Conservation (phyloP, 2,797 vertebrate species). For the Choloepus didactylus region DNA sequence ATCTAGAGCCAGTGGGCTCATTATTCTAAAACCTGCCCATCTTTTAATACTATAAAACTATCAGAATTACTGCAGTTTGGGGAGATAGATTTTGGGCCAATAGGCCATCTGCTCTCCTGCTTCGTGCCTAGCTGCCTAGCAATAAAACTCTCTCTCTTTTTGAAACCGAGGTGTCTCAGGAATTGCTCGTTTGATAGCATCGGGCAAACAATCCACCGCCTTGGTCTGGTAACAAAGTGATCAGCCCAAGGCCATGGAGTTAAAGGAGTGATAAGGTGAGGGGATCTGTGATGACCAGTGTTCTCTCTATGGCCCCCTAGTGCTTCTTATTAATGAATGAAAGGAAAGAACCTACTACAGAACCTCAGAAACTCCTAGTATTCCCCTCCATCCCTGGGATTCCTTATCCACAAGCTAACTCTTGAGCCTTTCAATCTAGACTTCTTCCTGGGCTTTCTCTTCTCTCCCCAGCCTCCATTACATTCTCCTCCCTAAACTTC, state of each 20-base stretch:
- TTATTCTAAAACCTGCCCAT: no score
- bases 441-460: neutral
- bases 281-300: neutral
- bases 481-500: neutral
- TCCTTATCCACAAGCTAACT: neutral
- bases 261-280: neutral
- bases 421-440: neutral
- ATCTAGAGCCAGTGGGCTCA: no score
- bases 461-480: neutral
- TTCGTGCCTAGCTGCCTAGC: no score
- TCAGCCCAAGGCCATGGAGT: neutral
- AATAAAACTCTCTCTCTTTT: no score
- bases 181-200: no score
- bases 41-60: no score
- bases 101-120: no score
- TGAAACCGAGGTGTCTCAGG: no score
- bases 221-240: neutral
- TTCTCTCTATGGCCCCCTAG: neutral
- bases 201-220: no score
- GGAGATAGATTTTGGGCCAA: no score
- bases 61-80: no score
- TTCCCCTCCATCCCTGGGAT: neutral
- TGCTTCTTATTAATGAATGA: neutral
- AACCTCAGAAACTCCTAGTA: neutral
- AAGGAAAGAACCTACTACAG: neutral